Evolutionary conservation across 1,140 invertebrate genomes (phyloP), one percentile per base, ranked within the genome.

Genomic region (Drosophila athabasca): DNA sequence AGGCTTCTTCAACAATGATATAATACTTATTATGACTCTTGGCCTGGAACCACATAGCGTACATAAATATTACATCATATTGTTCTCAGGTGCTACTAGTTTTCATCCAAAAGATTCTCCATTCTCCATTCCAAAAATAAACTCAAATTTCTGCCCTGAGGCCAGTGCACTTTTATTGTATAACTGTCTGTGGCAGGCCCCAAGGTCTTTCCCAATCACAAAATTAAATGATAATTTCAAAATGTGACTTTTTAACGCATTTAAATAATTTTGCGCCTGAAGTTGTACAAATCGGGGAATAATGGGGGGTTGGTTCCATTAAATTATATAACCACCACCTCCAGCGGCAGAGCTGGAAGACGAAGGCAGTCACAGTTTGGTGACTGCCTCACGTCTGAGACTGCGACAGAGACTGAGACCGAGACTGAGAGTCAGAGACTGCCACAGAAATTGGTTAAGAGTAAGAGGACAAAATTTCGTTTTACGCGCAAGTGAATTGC

Each of bases 401-500:
- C 59, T 70, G 68, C 61, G 60, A 73, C 70, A 62, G 65, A 73
- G 17, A 45, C 26, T 51, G 60, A 77, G 60, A 73, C 70, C 62
- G 65, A 73, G 17, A 45, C 26, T 51, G 60, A 77, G 43, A 74
- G 15, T 48, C 11, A 77, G 43, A 74, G 15, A 52, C 11, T n/a
- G 52, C 53, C 69, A 76, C 60, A 67, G 46, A 65, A 66, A 75
- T 45, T 54, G 43, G 60, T 66, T 44, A 62, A 46, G 26, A 52
- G 48, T 67, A 71, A 76, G 61, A 61, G 64, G 44, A 61, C 67
- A 71, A 71, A 84, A 77, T 85, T 85, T 85, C 22, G 62, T 78
- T 85, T 87, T 87, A 87, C 81, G 81, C 81, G 77, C 82, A 85
- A 77, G 77, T 87, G 81, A 85, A 84, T 87, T 85, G 82, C 79